phyloP scores from a whole-genome alignment of 2,797 vertebrate genomes.

The Semotilus atromaculatus region DNA sequence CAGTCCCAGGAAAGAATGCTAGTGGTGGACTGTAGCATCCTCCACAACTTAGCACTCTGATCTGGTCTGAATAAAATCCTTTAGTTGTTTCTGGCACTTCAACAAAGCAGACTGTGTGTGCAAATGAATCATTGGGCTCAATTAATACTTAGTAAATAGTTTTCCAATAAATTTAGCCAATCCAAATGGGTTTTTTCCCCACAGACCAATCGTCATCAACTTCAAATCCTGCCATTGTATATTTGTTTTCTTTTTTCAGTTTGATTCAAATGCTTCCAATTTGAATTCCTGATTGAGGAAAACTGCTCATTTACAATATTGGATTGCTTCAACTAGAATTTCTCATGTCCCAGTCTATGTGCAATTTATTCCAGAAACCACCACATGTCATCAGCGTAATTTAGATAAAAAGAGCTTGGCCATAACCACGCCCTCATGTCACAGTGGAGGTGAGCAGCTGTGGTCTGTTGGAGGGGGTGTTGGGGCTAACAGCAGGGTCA shows the following conservation, averaged over 20 bases:
- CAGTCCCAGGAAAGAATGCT: background rate
- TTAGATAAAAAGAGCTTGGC: constrained; percentile 18
- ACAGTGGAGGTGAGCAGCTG: constrained; percentile 35
- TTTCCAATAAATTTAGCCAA: constrained; percentile 43
- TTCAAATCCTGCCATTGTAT: constrained; percentile 28
- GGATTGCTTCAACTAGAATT: constrained; percentile 1
- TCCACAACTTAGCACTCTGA: background rate
- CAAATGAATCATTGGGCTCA: constrained; percentile 17
- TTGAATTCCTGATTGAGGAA: constrained; percentile 19
- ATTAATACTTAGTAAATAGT: constrained; percentile 11
- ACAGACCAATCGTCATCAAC: constrained; percentile 30
- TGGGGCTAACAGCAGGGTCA: constrained; percentile 33
- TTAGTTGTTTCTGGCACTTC: constrained; percentile 9
- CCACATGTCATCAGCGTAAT: background rate
- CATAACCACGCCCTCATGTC: constrained; percentile 9
- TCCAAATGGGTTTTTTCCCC: constrained; percentile 40
- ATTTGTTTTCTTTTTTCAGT: constrained; percentile 38
- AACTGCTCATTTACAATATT: constrained; percentile 15
- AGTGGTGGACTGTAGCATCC: background rate
- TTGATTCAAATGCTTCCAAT: constrained; percentile 37
- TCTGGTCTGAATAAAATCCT: constrained; percentile 3
- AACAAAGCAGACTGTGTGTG: constrained; percentile 15
- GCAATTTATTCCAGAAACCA: background rate
- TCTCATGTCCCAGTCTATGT: background rate
- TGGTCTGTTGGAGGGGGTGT: background rate